phyloP scores from a whole-genome alignment of 1,140 invertebrate genomes.

The Drosophila lacertosa region DNA sequence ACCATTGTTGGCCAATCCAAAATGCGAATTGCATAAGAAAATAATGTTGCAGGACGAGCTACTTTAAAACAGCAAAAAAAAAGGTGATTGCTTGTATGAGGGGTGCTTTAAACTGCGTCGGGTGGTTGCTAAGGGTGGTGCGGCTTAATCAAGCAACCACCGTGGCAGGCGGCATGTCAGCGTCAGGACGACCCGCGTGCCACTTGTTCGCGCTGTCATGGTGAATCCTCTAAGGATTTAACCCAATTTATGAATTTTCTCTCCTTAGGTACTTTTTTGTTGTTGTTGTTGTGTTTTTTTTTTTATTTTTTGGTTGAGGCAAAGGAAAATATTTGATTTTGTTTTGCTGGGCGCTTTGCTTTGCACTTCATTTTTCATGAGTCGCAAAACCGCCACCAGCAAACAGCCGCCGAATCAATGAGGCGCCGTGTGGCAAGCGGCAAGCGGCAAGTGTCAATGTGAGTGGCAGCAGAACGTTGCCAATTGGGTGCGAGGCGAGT shows the following conservation, averaged over 20 bases:
- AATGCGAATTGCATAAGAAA: slow-evolving; percentile 33
- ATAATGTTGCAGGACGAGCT: slow-evolving; percentile 4
- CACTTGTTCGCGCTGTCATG: slow-evolving; percentile 81
- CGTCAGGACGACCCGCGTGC: slow-evolving; percentile 58
- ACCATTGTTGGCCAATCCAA: slow-evolving; percentile 72
- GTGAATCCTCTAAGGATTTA: slow-evolving; percentile 80
- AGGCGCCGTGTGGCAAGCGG: slow-evolving; percentile 18
- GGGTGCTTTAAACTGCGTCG: slow-evolving; percentile 51
- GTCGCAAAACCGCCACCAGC: slow-evolving; percentile 47
- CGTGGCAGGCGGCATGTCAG: slow-evolving; percentile 46
- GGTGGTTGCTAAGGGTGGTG: slow-evolving; percentile 54
- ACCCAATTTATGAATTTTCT: slow-evolving; percentile 80
- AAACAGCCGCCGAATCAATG: slow-evolving; percentile 39
- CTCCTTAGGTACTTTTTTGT: slow-evolving; percentile 25
- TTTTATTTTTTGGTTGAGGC: slow-evolving; percentile 3
- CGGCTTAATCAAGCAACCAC: slow-evolving; percentile 47
- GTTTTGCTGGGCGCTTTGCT: slow-evolving; percentile 52
- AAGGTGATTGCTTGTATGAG: slow-evolving; percentile 8
- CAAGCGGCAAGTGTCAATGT: slow-evolving; percentile 62
- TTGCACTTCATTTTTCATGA: slow-evolving; percentile 78
- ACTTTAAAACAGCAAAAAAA: slow-evolving; percentile 18
- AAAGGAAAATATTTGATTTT: slow-evolving; percentile 81
- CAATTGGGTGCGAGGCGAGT: slow-evolving; percentile 51
- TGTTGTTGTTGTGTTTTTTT: background rate
- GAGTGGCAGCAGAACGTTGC: slow-evolving; percentile 67